Base-by-base conservation (phyloP, 2,113 vertebrate genomes). In the Tyto alba region DNA sequence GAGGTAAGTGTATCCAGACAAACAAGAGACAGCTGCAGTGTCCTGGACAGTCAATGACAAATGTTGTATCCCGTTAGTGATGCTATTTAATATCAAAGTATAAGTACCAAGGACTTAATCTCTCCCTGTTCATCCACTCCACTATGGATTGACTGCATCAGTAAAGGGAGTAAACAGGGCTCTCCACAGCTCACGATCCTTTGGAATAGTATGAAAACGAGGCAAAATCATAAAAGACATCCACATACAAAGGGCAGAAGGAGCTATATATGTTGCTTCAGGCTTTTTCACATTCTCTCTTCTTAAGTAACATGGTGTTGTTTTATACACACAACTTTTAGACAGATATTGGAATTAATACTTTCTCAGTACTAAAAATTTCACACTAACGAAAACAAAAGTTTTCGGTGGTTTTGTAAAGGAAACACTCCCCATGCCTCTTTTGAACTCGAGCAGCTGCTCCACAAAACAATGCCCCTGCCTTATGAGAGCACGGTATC, bases 261-360 rank as follows among this genome's bases (percentile, higher is more conserved):
- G 16, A 77, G 50, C 15, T 25, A 56, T 7, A 19, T n/a, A 8
- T 0, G 1, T 64, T 64, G 32, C 36, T 64, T 71, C 9, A 8
- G 13, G 26, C 38, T 91, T 76, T 81, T 89, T 59, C 45, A 64
- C 15, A 9, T 55, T 81, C 41, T 47, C 38, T 71, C 57, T 32
- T 81, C 60, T n/a, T n/a, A 63, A n/a, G 15, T 47, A 78, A 64
- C 41, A 2, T 3, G 0, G 0, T 29, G 0, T 27, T 7, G 5
- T 48, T 81, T 73, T 13, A 81, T 5, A 40, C 12, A 36, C 0
- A 2, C 5, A 56, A 19, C 43, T 67, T 89, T 40, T 47, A 68
- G 50, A 59, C 16, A 74, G 11, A 16, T 32, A 71, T 2, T 27
- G 11, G 36, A 87, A 79, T 27, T 22, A 69, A 50, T 26, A 53